Percentiles rank a stretch among this genome's conserved stretches.
These are phyloP conservation scores for Amphimedon queenslandica DNA, from an alignment of 37 sponge, comb jelly and placozoan genomes.

Conservation along the genomic window DNA sequence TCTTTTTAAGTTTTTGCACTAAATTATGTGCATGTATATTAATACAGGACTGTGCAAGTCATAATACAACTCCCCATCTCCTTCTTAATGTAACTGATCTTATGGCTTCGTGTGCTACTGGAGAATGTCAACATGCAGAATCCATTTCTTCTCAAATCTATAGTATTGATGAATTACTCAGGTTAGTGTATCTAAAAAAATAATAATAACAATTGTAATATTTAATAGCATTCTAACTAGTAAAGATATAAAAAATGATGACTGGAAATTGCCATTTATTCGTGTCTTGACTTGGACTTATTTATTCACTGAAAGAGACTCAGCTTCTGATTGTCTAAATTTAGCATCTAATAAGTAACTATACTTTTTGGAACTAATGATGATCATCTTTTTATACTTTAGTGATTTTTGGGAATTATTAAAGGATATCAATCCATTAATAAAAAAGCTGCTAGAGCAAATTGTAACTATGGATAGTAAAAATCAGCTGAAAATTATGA, in stretches of 20 bases:
- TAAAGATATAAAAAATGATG: background rate
- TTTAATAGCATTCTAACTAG: background rate
- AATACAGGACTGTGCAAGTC: too few relatives aligned
- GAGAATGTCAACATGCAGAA: slow-evolving; percentile 63
- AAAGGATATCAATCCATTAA: too few relatives aligned
- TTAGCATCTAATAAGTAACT: background rate
- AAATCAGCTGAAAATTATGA: too few relatives aligned
- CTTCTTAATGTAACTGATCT: slow-evolving; percentile 59
- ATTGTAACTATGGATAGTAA: too few relatives aligned
- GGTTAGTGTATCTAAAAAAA: background rate
- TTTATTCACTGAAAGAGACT: background rate
- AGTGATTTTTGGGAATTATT: too few relatives aligned
- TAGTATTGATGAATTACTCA: background rate
- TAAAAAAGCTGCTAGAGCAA: too few relatives aligned
- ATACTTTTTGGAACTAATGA: background rate
- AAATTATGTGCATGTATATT: background rate
- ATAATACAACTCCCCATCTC: slow-evolving; percentile 12
- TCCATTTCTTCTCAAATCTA: slow-evolving; percentile 44
- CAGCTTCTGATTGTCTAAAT: background rate
- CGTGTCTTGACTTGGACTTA: background rate
- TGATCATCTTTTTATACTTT: too few relatives aligned
- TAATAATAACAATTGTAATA: background rate
- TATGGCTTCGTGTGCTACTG: slow-evolving; percentile 72
- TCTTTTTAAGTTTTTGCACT: background rate
- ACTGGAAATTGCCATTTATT: background rate